A percentile compares a stretch with the other conserved stretches of the same genome.
phyloP scores from a whole-genome alignment of 2,797 vertebrate genomes.

The Microctenopoma stevenorrisi region DNA sequence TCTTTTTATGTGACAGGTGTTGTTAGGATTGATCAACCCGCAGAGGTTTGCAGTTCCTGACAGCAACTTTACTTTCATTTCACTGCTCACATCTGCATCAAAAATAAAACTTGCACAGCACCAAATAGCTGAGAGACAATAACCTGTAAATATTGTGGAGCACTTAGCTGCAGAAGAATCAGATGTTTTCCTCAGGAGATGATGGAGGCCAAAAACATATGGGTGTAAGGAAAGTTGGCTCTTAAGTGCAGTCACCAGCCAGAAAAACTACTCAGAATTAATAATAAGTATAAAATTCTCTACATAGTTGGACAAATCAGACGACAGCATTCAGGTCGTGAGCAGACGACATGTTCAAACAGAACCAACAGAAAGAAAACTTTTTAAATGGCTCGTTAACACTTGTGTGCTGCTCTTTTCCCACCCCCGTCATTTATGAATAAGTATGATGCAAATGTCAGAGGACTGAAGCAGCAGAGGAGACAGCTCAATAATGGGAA shows the following conservation, averaged over 20 bases:
- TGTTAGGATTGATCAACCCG: too few species aligned
- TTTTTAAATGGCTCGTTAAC: neutral
- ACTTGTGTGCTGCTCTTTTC: neutral
- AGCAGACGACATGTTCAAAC: neutral
- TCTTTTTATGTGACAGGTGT: too few species aligned
- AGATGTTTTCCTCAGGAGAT: neutral
- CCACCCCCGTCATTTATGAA: slow-evolving; percentile 4
- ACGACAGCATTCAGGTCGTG: neutral
- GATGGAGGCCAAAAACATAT: neutral
- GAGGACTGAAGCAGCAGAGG: slow-evolving; percentile 8
- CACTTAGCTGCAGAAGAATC: neutral
- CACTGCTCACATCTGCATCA: too few species aligned
- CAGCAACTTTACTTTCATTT: too few species aligned
- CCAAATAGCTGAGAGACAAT: neutral
- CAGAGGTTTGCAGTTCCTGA: too few species aligned
- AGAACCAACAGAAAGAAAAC: neutral
- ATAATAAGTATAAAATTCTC: neutral
- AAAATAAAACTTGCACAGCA: too few species aligned
- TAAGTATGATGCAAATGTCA: slow-evolving; percentile 21
- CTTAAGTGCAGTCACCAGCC: neutral
- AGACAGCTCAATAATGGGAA: neutral
- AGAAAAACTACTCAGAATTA: neutral
- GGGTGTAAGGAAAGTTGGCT: neutral
- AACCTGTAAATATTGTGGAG: neutral
- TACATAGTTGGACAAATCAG: too few species aligned